Evolutionary conservation across 2,888 invertebrate genomes (phyloP).

Genomic region (Spicauda simplicius): DNA sequence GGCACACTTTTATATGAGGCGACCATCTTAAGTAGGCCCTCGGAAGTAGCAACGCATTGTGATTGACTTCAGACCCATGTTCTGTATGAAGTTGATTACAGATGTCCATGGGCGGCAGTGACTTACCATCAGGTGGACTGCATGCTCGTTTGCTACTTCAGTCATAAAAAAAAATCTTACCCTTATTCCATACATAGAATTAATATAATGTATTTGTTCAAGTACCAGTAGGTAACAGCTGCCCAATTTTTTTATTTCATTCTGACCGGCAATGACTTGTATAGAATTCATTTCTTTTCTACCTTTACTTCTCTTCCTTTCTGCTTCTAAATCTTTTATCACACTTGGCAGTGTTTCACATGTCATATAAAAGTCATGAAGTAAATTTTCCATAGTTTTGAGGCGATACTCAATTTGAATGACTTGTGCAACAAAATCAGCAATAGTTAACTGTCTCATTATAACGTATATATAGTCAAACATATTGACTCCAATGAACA

Average conservation of each 20-base stretch:
- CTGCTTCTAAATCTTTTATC: conserved; percentile 4
- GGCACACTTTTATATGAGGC: too few species aligned
- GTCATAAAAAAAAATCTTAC: background rate
- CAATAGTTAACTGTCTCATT: conserved; percentile 6
- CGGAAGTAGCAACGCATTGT: too few species aligned
- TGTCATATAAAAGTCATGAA: conserved; percentile 9
- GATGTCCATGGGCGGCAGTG: too few species aligned
- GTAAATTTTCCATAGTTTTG: conserved; percentile 4
- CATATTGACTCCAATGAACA: background rate
- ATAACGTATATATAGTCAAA: conserved; percentile 15
- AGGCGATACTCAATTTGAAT: conserved; percentile 16
- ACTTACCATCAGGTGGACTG: too few species aligned
- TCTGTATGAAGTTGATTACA: too few species aligned
- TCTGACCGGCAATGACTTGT: background rate
- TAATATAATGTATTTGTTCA: conserved; percentile 13
- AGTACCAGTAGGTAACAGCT: conserved; percentile 15
- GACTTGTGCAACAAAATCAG: conserved; percentile 15
- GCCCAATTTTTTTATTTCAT: background rate
- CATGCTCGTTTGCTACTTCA: too few species aligned
- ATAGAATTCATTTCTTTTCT: background rate
- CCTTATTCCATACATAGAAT: conserved; percentile 13
- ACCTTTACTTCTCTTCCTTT: background rate
- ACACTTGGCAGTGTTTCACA: conserved; percentile 4
- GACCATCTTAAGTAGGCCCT: too few species aligned
- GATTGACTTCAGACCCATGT: too few species aligned